Evolutionary conservation across 2,113 vertebrate genomes (phyloP), one percentile per base, ranked within the genome.

Genomic region (Pseudopipra pipra): DNA sequence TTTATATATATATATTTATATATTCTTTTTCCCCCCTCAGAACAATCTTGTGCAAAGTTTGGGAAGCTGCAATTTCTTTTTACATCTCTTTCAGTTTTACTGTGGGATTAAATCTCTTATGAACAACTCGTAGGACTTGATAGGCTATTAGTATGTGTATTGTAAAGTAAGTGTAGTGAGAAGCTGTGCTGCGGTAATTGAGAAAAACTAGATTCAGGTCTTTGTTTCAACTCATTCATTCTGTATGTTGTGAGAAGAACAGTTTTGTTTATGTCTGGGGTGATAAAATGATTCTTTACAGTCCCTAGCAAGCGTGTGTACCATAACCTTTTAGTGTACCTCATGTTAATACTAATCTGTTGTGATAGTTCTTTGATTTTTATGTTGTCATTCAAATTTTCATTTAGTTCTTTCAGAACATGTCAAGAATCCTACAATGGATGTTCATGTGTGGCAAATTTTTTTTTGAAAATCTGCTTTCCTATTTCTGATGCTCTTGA

Each of bases 401-500:
- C 23, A 35, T 85, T 87, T 94, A 54, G 12, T 65, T 84, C 21
- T 74, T 94, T 63, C 41, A 91, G 31, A 61, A 87, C 28, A 12
- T 79, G 52, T 13, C 62, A 72, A 23, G 46, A 91, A 49, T 91
- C 49, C 41, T 82, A 56, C 90, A 87, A 67, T 68, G 65, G 22
- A 41, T 95, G 37, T 67, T 55, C 24, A 49, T 81, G 28, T 68
- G n/a, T 68, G 46, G 56, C 63, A 86, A 12, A 5, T n/a, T 46
- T 54, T 56, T 30, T 33, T 30, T 56, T 14, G 1, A 30, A 66
- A 87, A 68, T 63, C 58, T 22, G 31, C 73, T 87, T 92, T 78
- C 9, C 24, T 84, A 17, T 87, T 87, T 91, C 39, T 94, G 43
- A 86, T 77, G 30, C 66, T 95, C 58, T 91, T 92, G 88, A 93